A percentile compares a stretch with the other conserved stretches of the same genome.
Evolutionary conservation across 2,113 vertebrate genomes (phyloP).

Genomic region (Corynorhinus townsendii): DNA sequence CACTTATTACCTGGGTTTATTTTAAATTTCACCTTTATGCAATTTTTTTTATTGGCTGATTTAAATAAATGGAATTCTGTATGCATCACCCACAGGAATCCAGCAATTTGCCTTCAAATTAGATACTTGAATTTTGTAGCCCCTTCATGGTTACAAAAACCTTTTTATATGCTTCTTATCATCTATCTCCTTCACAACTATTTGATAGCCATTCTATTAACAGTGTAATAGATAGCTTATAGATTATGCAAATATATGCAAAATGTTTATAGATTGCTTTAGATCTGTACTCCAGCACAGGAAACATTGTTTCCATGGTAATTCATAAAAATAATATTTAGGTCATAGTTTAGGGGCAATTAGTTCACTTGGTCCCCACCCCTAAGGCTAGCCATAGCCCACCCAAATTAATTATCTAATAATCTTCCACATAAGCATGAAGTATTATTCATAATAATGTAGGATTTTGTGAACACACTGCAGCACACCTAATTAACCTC

Average conservation of each 20-base stretch:
- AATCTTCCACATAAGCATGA: not conserved
- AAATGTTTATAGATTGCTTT: not conserved
- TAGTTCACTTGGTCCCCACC: not conserved
- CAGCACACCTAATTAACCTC: constrained; percentile 18
- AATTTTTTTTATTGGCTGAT: not conserved
- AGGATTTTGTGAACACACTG: constrained; percentile 15
- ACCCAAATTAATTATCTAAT: constrained; percentile 9
- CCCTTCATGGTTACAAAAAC: not conserved
- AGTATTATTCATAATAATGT: not conserved
- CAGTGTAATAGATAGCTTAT: not conserved
- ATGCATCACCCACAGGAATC: not conserved
- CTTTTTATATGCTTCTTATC: not conserved
- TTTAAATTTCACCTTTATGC: not conserved
- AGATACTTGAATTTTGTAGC: not conserved
- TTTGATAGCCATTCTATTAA: constrained; percentile 18
- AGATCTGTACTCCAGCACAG: not conserved
- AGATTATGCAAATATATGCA: not conserved
- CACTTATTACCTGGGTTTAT: not conserved
- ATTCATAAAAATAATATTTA: constrained; percentile 19
- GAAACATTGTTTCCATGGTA: not conserved
- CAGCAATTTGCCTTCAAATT: constrained; percentile 1
- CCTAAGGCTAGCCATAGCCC: not conserved
- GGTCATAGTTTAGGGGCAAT: not conserved
- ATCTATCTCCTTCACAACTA: not conserved
- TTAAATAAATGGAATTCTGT: not conserved